Evolutionary conservation across 2,113 vertebrate genomes (phyloP), one percentile per base, ranked within the genome.

Genomic region (Pelecanoides urinatrix): DNA sequence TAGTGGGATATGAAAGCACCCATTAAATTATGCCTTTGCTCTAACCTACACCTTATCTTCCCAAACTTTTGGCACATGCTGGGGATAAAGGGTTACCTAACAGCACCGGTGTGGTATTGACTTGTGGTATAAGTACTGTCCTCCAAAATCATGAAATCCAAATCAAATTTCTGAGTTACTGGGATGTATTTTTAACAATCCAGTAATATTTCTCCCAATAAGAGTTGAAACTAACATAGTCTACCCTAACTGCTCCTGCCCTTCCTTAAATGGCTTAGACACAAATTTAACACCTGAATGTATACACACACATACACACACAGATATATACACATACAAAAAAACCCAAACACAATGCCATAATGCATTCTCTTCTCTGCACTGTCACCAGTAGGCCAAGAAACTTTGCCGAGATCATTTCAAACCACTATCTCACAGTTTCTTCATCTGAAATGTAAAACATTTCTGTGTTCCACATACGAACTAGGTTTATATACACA

Each of bases 311-410:
- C 8, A 45, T 45, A 45, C 19, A 45, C 45, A 30, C 5, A 38
- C 2, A 53, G 1, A 18, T 8, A n/a, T 2, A 13, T 6, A 29
- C 1, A 68, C 9, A 40, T 13, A 53, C 14, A 50, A 0, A 32
- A 40, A 70, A 40, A 8, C 3, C 1, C 20, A 61, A 61, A 38
- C 1, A 6, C 34, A 38, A 45, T 11, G 6, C 29, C 53, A 23
- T 34, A 52, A 52, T 9, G 15, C 15, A 36, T 53, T 53, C 38
- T 67, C 7, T 15, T 75, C 23, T 47, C 62, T 2, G 1, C 22
- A 59, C 8, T 20, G 7, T 19, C 70, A 67, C 32, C 36, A 66
- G 30, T 3, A 44, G 26, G 14, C 30, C 45, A 53, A 53, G 70
- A 67, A 66, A 53, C 27, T 17, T 82, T 29, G 18, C 40, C 40